Conservation (phyloP, 2,797 vertebrate species). For the Pelochelys cantorii region DNA sequence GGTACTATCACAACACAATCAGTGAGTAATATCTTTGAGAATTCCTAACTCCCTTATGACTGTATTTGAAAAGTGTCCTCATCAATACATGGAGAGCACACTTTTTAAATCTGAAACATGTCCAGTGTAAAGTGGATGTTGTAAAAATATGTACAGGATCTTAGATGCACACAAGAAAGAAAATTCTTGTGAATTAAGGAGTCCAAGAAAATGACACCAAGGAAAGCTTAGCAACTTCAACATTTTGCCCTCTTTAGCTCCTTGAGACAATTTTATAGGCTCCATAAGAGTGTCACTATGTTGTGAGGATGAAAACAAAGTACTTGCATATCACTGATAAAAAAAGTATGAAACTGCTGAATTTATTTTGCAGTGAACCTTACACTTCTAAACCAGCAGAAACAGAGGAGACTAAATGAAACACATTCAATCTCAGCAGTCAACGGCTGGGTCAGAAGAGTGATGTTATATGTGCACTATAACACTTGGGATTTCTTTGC, state of each 20-base stretch:
- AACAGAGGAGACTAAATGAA: constrained; percentile 39
- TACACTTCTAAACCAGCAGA: constrained; percentile 28
- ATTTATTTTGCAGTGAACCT: constrained; percentile 42
- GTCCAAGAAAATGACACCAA: background rate
- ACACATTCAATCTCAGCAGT: constrained; percentile 57
- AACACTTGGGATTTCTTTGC: constrained; percentile 53
- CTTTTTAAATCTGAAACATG: background rate
- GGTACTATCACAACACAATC: constrained; percentile 6
- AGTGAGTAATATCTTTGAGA: background rate
- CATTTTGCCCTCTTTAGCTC: rapidly evolving
- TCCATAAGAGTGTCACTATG: constrained; percentile 12
- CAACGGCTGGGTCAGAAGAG: constrained; percentile 33
- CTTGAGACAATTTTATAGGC: background rate
- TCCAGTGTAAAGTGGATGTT: background rate
- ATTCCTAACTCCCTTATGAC: background rate
- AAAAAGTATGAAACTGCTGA: constrained; percentile 21
- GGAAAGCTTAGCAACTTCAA: constrained; percentile 2
- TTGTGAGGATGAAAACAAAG: constrained; percentile 53
- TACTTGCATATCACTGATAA: constrained; percentile 42
- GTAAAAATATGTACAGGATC: background rate
- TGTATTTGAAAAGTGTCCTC: background rate
- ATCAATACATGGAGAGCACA: background rate
- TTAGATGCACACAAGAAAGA: background rate
- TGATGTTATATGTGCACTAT: constrained; percentile 50
- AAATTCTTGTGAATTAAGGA: constrained; percentile 6